Evolutionary conservation across 2,888 invertebrate genomes (phyloP).

Genomic region (Panopea generosa): DNA sequence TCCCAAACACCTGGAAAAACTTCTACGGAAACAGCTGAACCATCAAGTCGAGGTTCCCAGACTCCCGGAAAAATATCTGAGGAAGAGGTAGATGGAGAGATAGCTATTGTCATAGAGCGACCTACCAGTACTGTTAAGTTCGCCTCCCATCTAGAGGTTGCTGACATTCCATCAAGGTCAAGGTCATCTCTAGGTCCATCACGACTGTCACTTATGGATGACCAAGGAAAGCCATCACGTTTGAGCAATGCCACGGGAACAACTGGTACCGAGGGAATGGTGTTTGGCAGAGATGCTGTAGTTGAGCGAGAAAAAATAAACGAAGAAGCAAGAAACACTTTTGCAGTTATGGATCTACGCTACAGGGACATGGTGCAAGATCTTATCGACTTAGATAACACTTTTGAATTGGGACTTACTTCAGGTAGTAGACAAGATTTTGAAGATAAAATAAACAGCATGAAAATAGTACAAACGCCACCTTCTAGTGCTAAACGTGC

Average conservation of each 20-base stretch:
- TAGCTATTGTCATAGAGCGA: slow-evolving; percentile 47
- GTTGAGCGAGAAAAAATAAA: slow-evolving; percentile 74
- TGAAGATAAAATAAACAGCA: slow-evolving; percentile 52
- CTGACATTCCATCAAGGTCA: slow-evolving; percentile 63
- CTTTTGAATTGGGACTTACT: slow-evolving; percentile 61
- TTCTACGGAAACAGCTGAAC: slow-evolving; percentile 6
- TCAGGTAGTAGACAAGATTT: slow-evolving; percentile 49
- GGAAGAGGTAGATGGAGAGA: slow-evolving; percentile 32
- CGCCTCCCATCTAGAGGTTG: slow-evolving; percentile 62
- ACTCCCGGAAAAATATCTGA: slow-evolving; percentile 40
- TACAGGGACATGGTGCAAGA: slow-evolving; percentile 72
- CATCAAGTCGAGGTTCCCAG: slow-evolving; percentile 8
- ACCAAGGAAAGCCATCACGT: slow-evolving; percentile 57
- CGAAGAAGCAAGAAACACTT: slow-evolving; percentile 70
- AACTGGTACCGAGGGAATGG: slow-evolving; percentile 55
- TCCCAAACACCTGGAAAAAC: slow-evolving; percentile 37
- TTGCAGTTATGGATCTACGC: slow-evolving; percentile 70
- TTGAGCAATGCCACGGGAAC: slow-evolving; percentile 50
- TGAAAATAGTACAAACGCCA: slow-evolving; percentile 52
- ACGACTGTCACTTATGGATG: slow-evolving; percentile 56
- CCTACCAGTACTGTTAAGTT: slow-evolving; percentile 70
- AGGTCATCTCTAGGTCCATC: slow-evolving; percentile 62
- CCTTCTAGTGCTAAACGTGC: slow-evolving; percentile 38
- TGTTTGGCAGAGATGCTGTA: slow-evolving; percentile 73
- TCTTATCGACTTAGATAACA: slow-evolving; percentile 71